phyloP scores from a whole-genome alignment of 2,888 invertebrate genomes.

The Pammene aurita region DNA sequence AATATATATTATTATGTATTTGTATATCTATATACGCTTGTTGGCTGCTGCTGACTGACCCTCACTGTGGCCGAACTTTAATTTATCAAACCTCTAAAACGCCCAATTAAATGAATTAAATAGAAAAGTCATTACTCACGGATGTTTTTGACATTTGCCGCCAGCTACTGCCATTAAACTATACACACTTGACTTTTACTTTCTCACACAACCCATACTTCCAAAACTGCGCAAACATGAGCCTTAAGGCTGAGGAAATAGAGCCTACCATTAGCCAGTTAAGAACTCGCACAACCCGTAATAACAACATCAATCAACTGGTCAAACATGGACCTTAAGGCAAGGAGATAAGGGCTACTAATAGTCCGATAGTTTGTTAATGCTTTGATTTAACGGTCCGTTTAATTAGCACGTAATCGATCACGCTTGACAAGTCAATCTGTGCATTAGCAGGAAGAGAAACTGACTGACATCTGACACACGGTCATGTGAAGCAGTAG shows the following conservation, averaged over 20 bases:
- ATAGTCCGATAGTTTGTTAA: too few relatives aligned
- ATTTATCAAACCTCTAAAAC: background rate
- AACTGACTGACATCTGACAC: slow-evolving; percentile 15
- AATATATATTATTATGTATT: too few relatives aligned
- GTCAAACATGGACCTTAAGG: too few relatives aligned
- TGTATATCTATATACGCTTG: too few relatives aligned
- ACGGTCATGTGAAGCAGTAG: slow-evolving; percentile 4
- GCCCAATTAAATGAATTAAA: background rate
- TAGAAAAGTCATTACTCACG: background rate
- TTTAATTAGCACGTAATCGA: slow-evolving; percentile 30
- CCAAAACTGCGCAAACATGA: too few relatives aligned
- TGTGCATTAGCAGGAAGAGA: slow-evolving; percentile 17
- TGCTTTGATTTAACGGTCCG: slow-evolving; percentile 10
- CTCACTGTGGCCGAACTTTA: too few relatives aligned
- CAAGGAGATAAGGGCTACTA: too few relatives aligned
- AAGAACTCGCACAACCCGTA: background rate
- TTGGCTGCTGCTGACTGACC: too few relatives aligned
- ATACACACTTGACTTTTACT: slow-evolving; percentile 14
- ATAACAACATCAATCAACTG: too few relatives aligned
- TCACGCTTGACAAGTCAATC: slow-evolving; percentile 28
- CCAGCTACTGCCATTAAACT: background rate
- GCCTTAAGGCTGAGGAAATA: too few relatives aligned
- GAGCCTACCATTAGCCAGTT: too few relatives aligned
- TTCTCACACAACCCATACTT: slow-evolving; percentile 16
- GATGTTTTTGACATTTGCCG: slow-evolving; percentile 1